These are phyloP conservation scores for Rachycentron canadum DNA, from an alignment of 2,797 vertebrate species.

Conservation along the genomic window DNA sequence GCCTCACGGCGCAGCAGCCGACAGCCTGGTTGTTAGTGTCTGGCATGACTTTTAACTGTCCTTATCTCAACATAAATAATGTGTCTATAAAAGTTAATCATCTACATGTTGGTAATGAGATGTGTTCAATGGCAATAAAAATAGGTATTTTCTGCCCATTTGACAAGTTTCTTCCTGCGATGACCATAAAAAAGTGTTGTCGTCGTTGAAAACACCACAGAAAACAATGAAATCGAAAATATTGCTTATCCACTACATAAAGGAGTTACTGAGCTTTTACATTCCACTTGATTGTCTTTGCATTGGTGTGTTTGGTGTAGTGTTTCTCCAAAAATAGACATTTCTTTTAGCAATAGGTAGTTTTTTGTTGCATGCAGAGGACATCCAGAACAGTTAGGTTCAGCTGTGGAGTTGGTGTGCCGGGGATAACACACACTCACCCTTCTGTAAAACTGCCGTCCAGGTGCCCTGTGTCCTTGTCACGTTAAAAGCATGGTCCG, in stretches of 20 bases:
- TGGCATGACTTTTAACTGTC: conserved; percentile 73
- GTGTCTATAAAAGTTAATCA: conserved; percentile 85
- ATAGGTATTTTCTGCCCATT: conserved; percentile 64
- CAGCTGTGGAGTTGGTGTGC: background rate
- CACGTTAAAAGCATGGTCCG: conserved; percentile 9
- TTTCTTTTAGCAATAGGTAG: conserved; percentile 74
- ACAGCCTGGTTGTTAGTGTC: conserved; percentile 61
- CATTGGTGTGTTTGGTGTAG: conserved; percentile 22
- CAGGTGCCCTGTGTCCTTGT: conserved; percentile 14
- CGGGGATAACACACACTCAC: background rate
- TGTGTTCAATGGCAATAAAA: conserved; percentile 74
- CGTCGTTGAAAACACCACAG: conserved; percentile 13
- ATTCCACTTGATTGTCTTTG: conserved; percentile 56
- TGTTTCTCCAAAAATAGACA: conserved; percentile 40
- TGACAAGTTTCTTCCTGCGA: conserved; percentile 16
- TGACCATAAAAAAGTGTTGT: conserved; percentile 35
- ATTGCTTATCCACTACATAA: conserved; percentile 32
- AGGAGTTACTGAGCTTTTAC: conserved; percentile 18
- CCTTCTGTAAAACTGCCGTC: conserved; percentile 4
- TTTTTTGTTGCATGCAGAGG: conserved; percentile 47
- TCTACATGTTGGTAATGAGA: conserved; percentile 78
- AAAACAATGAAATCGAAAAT: conserved; percentile 32
- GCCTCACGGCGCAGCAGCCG: conserved; percentile 40
- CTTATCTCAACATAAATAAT: conserved; percentile 90
- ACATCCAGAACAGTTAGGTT: conserved; percentile 7